These are phyloP conservation scores for Spinus pinus DNA, from an alignment of 2,797 vertebrate species.

Conservation along the genomic window DNA sequence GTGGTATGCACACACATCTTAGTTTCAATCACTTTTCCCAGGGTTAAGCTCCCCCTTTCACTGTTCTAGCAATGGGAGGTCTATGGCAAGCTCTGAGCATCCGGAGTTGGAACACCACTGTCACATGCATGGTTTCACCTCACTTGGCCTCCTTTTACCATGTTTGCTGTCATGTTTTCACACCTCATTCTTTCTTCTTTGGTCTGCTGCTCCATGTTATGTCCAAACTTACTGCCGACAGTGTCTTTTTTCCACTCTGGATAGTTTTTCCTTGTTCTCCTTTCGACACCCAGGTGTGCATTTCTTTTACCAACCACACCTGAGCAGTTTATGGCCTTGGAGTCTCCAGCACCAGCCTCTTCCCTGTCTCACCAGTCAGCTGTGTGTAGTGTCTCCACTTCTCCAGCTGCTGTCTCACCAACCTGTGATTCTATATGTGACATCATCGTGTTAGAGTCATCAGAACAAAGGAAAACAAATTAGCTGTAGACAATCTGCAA, in stretches of 20 bases:
- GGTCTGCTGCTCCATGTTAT: background rate
- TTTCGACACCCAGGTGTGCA: background rate
- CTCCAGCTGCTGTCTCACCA: background rate
- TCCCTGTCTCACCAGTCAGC: background rate
- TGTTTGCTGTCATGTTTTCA: background rate
- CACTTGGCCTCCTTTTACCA: background rate
- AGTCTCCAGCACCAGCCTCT: background rate
- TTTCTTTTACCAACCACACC: background rate
- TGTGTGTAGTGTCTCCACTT: background rate
- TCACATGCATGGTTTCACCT: fast-evolving
- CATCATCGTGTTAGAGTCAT: background rate
- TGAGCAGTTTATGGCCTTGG: background rate
- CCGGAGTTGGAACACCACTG: fast-evolving
- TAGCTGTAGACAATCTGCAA: background rate
- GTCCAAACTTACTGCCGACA: fast-evolving
- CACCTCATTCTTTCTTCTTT: background rate
- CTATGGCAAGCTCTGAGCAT: background rate
- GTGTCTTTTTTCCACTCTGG: background rate
- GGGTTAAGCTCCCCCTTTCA: background rate
- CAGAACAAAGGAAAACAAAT: background rate
- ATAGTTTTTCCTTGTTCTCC: background rate
- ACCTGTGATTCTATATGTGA: background rate
- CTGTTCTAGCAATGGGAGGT: fast-evolving
- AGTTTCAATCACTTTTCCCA: background rate
- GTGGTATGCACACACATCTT: background rate